Evolutionary conservation across 2,113 vertebrate genomes (phyloP), one percentile per base, ranked within the genome.

Genomic region (Onychostruthus taczanowskii): DNA sequence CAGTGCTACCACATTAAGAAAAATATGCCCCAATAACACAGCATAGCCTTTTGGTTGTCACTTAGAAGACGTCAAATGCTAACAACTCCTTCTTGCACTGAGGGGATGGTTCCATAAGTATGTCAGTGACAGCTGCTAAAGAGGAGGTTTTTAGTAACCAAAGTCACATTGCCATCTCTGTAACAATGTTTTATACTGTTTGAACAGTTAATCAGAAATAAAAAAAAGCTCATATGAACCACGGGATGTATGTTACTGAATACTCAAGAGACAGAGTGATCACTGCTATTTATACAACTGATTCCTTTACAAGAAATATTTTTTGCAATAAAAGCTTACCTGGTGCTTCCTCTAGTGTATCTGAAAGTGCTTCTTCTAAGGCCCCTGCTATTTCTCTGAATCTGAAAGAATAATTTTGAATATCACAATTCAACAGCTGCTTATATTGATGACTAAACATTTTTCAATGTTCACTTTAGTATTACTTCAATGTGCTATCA

Each of bases 361-460:
- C 98, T 76, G 97, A 97, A 74, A 99, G 97, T 12, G 98, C 97
- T 35, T 98, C 98, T 97, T 99, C 99, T 94, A 99, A 96, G 97
- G 97, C 96, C 49, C 98, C 99, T 19, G 99, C 99, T 95, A 99
- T 98, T 97, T 99, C 99, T 97, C 99, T 99, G 94, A 99, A 99
- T 67, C 99, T 99, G 15, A 75, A 24, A 88, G 68, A 92, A 78
- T 69, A 72, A 56, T 62, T 89, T 74, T 37, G 9, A 91, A 18
- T 79, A 47, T 80, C 68, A 92, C 20, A 92, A 49, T 70, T 50
- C 24, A 87, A 31, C 7, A 74, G 39, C 4, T 79, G 64, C 15
- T 86, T 75, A 81, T 81, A 77, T 4, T 59, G 59, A 85, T 49
- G 19, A 8, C 55, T 77, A 62, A 66, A 72, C 7, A 41, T n/a